phyloP scores from a whole-genome alignment of 2,797 vertebrate genomes.

The Bovichtus variegatus region DNA sequence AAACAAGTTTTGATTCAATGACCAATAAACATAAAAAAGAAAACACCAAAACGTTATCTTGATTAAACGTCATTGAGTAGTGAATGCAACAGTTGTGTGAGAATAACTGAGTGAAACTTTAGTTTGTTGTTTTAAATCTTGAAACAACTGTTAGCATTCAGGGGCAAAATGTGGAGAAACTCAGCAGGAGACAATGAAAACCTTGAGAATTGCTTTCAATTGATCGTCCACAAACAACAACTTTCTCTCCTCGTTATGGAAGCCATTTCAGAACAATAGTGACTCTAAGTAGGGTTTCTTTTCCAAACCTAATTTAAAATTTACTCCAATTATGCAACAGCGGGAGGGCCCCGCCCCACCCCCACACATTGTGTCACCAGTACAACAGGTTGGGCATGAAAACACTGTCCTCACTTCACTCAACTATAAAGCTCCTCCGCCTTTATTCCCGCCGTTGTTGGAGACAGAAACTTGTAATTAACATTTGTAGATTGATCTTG shows the following conservation, averaged over 20 bases:
- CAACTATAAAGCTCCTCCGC: neutral
- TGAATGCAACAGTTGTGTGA: neutral
- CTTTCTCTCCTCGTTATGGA: constrained; percentile 22
- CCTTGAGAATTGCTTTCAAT: neutral
- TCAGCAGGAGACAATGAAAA: neutral
- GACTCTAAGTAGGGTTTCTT: neutral
- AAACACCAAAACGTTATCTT: neutral
- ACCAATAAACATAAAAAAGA: neutral
- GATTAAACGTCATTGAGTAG: neutral
- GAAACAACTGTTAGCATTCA: neutral
- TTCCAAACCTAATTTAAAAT: constrained; percentile 24
- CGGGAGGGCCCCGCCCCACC: constrained; percentile 32
- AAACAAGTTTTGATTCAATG: neutral
- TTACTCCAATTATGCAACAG: constrained; percentile 40
- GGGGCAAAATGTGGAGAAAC: neutral
- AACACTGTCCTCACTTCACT: neutral
- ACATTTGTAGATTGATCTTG: neutral
- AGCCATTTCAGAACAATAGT: constrained; percentile 28
- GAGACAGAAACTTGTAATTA: constrained; percentile 8
- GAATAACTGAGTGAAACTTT: too few species aligned
- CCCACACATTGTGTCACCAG: constrained; percentile 11
- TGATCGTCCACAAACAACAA: neutral
- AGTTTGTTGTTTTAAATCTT: fast-evolving
- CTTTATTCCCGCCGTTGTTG: neutral
- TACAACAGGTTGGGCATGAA: constrained; percentile 35